Conservation (phyloP, 1,140 invertebrate genomes). For the Drosophila albomicans region DNA sequence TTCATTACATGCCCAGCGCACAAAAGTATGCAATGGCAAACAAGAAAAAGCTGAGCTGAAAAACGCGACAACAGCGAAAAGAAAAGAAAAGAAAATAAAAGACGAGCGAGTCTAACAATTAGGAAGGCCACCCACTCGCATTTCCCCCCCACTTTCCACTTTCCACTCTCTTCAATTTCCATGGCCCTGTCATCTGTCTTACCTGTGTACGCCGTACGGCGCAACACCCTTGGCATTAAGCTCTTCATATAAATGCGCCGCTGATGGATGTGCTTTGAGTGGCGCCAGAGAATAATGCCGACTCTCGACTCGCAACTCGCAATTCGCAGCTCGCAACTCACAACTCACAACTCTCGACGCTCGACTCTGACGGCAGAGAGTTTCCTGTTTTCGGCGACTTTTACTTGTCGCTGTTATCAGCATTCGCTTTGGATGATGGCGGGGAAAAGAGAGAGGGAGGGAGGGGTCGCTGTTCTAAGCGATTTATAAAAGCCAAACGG, state of each 20-base stretch:
- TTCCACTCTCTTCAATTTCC: neutral
- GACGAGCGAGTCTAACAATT: slow-evolving; percentile 60
- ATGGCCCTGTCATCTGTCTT: slow-evolving; percentile 1
- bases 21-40: slow-evolving; percentile 73
- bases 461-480: slow-evolving; percentile 54
- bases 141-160: neutral
- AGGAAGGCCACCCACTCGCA: slow-evolving; percentile 22
- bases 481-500: slow-evolving; percentile 79
- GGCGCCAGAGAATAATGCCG: slow-evolving; percentile 58
- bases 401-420: slow-evolving; percentile 67
- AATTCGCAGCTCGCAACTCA: slow-evolving; percentile 24
- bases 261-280: slow-evolving; percentile 80
- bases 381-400: slow-evolving; percentile 75
- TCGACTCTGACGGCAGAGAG: slow-evolving; percentile 30
- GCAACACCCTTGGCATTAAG: slow-evolving; percentile 35
- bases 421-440: neutral
- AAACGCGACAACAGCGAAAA: slow-evolving; percentile 21
- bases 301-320: neutral
- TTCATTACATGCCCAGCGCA: slow-evolving; percentile 73
- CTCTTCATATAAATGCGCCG: slow-evolving; percentile 65
- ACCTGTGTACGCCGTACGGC: slow-evolving; percentile 8
- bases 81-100: slow-evolving; percentile 34
- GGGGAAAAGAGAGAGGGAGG: neutral
- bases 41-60: slow-evolving; percentile 25
- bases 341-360: slow-evolving; percentile 24